These are phyloP conservation scores for Coregonus sp. DNA, from an alignment of 2,797 vertebrate genomes.

Conservation along the genomic window DNA sequence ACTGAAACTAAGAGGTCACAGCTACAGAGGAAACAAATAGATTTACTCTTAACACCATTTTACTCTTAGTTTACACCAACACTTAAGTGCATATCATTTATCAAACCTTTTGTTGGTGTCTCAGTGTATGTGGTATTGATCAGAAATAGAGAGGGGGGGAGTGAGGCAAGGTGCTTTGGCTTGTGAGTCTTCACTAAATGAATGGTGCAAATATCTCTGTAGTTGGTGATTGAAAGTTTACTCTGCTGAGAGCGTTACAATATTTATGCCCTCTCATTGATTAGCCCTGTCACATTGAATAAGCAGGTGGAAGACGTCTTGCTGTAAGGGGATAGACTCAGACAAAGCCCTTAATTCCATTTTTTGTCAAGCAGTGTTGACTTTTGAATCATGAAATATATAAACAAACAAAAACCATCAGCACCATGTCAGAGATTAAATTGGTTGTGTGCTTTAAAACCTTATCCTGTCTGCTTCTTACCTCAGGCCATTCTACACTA, in stretches of 20 bases:
- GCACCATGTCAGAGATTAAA: no score
- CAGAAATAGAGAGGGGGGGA: neutral
- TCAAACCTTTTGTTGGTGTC: neutral
- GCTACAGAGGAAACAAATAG: neutral
- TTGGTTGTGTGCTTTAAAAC: no score
- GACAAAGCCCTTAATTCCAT: constrained; percentile 22
- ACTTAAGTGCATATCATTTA: neutral
- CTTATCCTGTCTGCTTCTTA: neutral
- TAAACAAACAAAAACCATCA: no score
- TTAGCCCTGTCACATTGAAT: constrained; percentile 35
- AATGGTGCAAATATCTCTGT: neutral
- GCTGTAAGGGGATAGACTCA: constrained; percentile 31
- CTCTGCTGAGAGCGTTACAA: constrained; percentile 48
- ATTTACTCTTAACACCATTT: neutral
- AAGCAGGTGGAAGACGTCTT: constrained; percentile 47
- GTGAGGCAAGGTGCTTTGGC: neutral
- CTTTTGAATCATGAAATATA: constrained; percentile 6
- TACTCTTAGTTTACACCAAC: neutral
- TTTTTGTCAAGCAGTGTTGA: constrained; percentile 17
- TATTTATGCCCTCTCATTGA: constrained; percentile 52
- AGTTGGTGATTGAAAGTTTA: constrained; percentile 40
- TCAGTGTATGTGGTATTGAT: neutral
- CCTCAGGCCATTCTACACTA: no score
- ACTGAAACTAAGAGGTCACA: neutral
- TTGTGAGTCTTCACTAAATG: no score